Percentiles rank a stretch among this genome's conserved stretches.
Evolutionary conservation across 2,888 invertebrate species (phyloP).

Genomic region (Lasioglossum lativentre): DNA sequence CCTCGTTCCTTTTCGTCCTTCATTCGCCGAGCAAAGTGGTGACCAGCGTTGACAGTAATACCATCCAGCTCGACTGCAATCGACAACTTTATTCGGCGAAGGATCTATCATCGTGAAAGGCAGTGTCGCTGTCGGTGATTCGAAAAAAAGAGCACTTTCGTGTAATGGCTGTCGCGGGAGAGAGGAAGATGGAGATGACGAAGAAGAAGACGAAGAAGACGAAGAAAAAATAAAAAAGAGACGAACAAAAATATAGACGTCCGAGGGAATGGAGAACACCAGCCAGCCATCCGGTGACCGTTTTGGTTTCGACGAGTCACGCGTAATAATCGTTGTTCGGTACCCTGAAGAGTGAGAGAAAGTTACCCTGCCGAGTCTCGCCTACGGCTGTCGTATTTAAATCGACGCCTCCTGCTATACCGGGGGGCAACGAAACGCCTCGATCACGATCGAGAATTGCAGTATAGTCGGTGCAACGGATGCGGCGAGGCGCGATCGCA

Average conservation of each 20-base stretch:
- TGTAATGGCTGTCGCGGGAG: background rate
- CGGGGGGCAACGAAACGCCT: slow-evolving; percentile 50
- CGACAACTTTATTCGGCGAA: slow-evolving; percentile 15
- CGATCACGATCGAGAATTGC: background rate
- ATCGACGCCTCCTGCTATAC: slow-evolving; percentile 63
- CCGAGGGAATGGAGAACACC: slow-evolving; percentile 50
- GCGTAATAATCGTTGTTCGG: slow-evolving; percentile 79
- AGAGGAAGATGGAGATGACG: background rate
- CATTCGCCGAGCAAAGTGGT: slow-evolving; percentile 38
- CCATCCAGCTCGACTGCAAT: background rate
- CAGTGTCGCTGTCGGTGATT: slow-evolving; percentile 13
- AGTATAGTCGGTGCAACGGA: background rate
- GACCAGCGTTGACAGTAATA: slow-evolving; percentile 33
- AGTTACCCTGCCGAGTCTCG: slow-evolving; percentile 73
- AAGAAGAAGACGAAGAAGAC: background rate
- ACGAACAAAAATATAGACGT: slow-evolving; percentile 17
- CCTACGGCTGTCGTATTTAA: slow-evolving; percentile 73
- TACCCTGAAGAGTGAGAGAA: slow-evolving; percentile 74
- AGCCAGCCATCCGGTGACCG: slow-evolving; percentile 48
- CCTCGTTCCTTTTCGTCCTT: slow-evolving; percentile 18
- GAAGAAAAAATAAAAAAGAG: background rate
- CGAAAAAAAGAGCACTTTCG: slow-evolving; percentile 9
- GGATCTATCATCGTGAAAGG: slow-evolving; percentile 19
- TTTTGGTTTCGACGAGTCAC: slow-evolving; percentile 77
- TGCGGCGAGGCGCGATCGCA: background rate